A percentile compares a stretch with the other conserved stretches of the same genome.
Conservation (phyloP, 2,888 invertebrate genomes). For the Callyntrura sp. region DNA sequence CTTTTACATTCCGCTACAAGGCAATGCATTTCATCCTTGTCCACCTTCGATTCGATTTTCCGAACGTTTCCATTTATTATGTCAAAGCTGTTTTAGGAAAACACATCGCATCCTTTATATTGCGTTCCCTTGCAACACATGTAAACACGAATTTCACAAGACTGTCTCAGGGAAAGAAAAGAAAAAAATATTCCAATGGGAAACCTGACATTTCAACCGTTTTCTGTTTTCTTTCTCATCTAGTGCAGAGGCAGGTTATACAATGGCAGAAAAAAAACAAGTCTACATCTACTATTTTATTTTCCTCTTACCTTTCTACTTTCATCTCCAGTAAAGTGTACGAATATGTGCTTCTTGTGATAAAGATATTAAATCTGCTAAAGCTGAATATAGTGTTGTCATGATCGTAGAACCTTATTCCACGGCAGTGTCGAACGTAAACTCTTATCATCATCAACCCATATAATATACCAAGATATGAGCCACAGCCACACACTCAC, state of each 20-base stretch:
- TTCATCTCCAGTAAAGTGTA: too few species aligned
- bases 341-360: too few species aligned
- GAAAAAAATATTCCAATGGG: conserved; percentile 61
- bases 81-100: background rate
- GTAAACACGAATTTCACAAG: background rate
- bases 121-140: conserved; percentile 9
- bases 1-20: background rate
- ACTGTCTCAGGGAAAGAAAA: background rate
- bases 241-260: background rate
- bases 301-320: background rate
- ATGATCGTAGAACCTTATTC: too few species aligned
- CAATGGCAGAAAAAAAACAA: background rate
- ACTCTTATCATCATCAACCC: too few species aligned
- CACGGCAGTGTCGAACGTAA: too few species aligned
- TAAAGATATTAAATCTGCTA: too few species aligned
- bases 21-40: background rate
- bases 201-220: conserved; percentile 67
- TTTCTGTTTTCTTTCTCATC: conserved; percentile 18
- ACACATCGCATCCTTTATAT: background rate
- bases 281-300: background rate
- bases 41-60: background rate
- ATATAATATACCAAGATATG: background rate
- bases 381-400: too few species aligned
- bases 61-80: background rate
- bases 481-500: background rate